A percentile compares a stretch with the other conserved stretches of the same genome.
These are phyloP conservation scores for Ochotona princeps DNA, from an alignment of 2,113 vertebrate genomes.

Conservation along the genomic window DNA sequence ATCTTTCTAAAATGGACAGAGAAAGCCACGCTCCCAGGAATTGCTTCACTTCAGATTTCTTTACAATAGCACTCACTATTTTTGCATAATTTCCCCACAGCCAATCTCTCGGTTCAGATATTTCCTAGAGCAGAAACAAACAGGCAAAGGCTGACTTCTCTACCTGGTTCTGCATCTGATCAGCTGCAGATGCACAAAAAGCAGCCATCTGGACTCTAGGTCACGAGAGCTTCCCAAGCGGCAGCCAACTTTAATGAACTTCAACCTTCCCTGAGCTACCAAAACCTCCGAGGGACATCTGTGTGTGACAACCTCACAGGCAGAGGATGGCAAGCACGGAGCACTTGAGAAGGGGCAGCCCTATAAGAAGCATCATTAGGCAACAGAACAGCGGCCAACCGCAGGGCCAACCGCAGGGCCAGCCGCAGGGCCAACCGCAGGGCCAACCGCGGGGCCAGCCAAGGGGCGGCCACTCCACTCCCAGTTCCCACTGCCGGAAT, in stretches of 20 bases:
- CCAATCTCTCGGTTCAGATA: background rate
- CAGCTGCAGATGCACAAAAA: background rate
- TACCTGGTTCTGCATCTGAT: background rate
- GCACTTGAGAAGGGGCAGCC: background rate
- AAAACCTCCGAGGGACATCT: background rate
- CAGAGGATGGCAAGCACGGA: rapidly evolving
- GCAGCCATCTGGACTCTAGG: slow-evolving; percentile 19
- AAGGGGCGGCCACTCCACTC: rapidly evolving
- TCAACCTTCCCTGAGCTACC: background rate
- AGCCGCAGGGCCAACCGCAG: no score
- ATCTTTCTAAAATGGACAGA: background rate
- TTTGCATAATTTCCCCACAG: background rate
- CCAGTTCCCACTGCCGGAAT: background rate
- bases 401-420: rapidly evolving
- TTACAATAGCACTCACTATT: background rate
- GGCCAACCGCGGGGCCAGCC: rapidly evolving
- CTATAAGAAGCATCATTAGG: background rate
- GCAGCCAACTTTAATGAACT: background rate
- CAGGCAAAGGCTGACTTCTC: background rate
- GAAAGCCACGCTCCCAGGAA: background rate
- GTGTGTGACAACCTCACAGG: background rate
- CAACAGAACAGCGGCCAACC: no score
- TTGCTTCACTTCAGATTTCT: background rate
- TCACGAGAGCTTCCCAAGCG: slow-evolving; percentile 12
- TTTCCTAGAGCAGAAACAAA: background rate